Evolutionary conservation across 2,888 invertebrate species (phyloP), one percentile per base, ranked within the genome.

Genomic region (Margaritifera margaritifera): DNA sequence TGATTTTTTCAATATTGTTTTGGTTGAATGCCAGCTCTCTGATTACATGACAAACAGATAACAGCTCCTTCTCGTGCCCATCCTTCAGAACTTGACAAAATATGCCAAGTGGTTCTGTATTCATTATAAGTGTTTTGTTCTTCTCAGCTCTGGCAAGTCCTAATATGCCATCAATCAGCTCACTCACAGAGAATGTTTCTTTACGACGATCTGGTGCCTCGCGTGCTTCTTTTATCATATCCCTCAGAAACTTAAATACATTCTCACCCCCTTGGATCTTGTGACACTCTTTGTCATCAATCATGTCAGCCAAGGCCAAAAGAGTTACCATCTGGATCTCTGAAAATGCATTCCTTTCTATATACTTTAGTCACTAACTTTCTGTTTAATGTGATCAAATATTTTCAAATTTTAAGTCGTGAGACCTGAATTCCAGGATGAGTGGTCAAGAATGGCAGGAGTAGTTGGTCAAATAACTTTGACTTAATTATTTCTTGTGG

Each of bases 281-380:
- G n/a, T 81, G 81, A 66, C 81, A 75, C 20, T 80, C 74, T 42
- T 84, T 81, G 62, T 84, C 84, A 62, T 80, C 80, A 22, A 85
- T 79, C 58, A 85, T 79, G 68, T 82, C 77, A 2, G 83, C 79
- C 50, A 84, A 62, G 8, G 82, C 81, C 61, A 85, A 66, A 5
- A 85, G 69, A 3, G 81, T 78, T 20, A 84, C 67, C 66, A 83
- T 74, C 61, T 83, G 84, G 0, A 84, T 76, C 64, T 79, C 85
- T 85, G 76, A 31, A 76, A 68, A 59, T 42, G 42, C 2, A 42
- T 42, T 42, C 11, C 42, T 42, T 42, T 11, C 15, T 22, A 5
- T 57, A 25, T 15, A 15, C 2, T 11, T 3, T 15, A 42, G 11
- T 42, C 3, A 42, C 42, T 42, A 42, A n/a, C n/a, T n/a, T n/a